These are phyloP conservation scores for Apomyelois bistriatella DNA, from an alignment of 2,888 invertebrate species.

Conservation along the genomic window DNA sequence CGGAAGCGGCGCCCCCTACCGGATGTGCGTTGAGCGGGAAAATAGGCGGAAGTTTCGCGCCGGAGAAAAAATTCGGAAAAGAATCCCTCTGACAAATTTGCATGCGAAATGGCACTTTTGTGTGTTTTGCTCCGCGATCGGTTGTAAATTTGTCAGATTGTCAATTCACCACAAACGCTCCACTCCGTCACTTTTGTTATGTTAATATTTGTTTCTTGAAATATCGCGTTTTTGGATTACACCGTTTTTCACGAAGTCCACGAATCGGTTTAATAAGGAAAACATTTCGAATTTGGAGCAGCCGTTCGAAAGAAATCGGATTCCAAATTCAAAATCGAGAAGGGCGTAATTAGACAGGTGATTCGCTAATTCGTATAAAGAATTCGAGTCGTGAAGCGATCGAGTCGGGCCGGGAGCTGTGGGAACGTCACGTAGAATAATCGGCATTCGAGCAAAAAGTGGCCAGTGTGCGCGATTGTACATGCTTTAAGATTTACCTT, in stretches of 20 bases:
- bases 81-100: constrained; percentile 70
- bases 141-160: constrained; percentile 76
- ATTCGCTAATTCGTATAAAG: constrained; percentile 74
- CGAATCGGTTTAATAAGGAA: constrained; percentile 14
- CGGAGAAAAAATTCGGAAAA: constrained; percentile 61
- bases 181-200: constrained; percentile 71
- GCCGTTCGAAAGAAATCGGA: constrained; percentile 10
- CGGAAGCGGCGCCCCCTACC: constrained; percentile 60
- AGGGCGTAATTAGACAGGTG: constrained; percentile 74
- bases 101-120: constrained; percentile 75
- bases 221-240: constrained; percentile 33
- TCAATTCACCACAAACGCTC: constrained; percentile 65
- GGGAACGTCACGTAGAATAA: constrained; percentile 76
- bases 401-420: constrained; percentile 49
- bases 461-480: constrained; percentile 35
- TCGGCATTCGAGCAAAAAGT: constrained; percentile 71
- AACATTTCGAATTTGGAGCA: constrained; percentile 16
- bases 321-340: constrained; percentile 42
- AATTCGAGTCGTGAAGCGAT: constrained; percentile 62
- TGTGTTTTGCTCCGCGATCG: constrained; percentile 64
- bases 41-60: constrained; percentile 75
- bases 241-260: constrained; percentile 19
- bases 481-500: constrained; percentile 48
- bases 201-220: constrained; percentile 56
- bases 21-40: constrained; percentile 75